Conservation (phyloP, 2,888 invertebrate genomes). For the Amaurobius ferox region DNA sequence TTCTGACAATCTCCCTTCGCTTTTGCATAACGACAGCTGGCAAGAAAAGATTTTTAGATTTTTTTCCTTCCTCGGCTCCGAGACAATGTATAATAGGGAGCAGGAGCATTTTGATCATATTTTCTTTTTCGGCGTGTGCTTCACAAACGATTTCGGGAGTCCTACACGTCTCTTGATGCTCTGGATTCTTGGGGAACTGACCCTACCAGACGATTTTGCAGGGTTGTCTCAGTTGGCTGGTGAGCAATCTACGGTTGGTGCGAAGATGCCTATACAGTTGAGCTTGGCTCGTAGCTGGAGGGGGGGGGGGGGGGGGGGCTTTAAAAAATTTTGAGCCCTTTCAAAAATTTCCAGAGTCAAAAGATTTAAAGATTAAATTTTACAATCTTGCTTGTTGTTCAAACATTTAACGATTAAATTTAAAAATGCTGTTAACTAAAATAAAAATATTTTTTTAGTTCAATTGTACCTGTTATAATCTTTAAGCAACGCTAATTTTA, state of each 20-base stretch:
- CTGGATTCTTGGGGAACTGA: background rate
- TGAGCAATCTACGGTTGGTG: too few relatives aligned
- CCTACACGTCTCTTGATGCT: background rate
- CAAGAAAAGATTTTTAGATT: constrained; percentile 30
- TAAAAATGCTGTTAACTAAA: too few relatives aligned
- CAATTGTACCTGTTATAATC: too few relatives aligned
- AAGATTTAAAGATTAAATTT: too few relatives aligned
- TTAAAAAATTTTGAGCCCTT: too few relatives aligned
- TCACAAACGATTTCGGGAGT: constrained; percentile 9
- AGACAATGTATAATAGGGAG: constrained; percentile 56
- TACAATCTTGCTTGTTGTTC: too few relatives aligned
- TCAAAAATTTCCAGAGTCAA: too few relatives aligned
- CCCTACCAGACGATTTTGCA: background rate
- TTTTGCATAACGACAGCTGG: constrained; percentile 47
- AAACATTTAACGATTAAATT: too few relatives aligned
- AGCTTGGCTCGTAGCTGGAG: background rate
- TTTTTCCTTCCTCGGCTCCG: background rate
- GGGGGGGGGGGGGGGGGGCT: background rate
- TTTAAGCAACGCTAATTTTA: too few relatives aligned
- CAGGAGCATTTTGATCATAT: constrained; percentile 23
- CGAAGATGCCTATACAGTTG: too few relatives aligned
- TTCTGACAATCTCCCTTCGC: background rate
- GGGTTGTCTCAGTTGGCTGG: background rate
- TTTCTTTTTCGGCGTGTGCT: constrained; percentile 34
- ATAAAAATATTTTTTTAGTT: too few relatives aligned